These are phyloP conservation scores for Ferrisia virgata DNA, from an alignment of 2,888 invertebrate genomes.

Conservation along the genomic window DNA sequence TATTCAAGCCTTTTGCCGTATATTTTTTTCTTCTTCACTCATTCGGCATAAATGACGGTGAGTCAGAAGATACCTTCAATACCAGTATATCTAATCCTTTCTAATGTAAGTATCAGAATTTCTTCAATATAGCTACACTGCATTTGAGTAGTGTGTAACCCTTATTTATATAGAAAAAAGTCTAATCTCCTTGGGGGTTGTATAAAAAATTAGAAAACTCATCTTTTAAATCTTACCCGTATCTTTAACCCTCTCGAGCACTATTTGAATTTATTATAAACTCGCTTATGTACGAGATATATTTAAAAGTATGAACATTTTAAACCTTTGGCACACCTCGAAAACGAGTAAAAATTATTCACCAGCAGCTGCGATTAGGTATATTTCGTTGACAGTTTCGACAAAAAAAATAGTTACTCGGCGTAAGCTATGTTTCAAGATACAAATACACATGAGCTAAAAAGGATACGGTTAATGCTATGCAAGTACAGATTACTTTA, in stretches of 20 bases:
- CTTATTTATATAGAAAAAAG: neutral
- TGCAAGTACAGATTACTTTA: neutral
- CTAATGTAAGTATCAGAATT: neutral
- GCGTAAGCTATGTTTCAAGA: neutral
- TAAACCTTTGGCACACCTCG: neutral
- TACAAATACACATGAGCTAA: neutral
- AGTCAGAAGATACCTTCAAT: neutral
- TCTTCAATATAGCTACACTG: neutral
- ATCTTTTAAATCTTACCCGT: neutral
- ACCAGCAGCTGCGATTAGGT: neutral
- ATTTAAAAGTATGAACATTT: too few species aligned
- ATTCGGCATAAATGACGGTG: neutral
- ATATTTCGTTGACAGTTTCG: neutral
- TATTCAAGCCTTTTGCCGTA: constrained; percentile 3
- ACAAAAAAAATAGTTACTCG: too few species aligned
- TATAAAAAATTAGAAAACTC: neutral
- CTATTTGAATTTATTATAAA: neutral
- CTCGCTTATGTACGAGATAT: too few species aligned
- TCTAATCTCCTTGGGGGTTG: neutral
- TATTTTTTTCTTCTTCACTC: neutral
- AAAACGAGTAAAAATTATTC: neutral
- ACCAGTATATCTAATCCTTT: neutral
- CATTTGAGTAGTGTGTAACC: neutral
- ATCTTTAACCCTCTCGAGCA: neutral
- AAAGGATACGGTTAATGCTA: constrained; percentile 7